Evolutionary conservation across 53 echinoderm and acorn worm genomes (phyloP), one percentile per base, ranked within the genome.

Genomic region (Paracentrotus lividus): DNA sequence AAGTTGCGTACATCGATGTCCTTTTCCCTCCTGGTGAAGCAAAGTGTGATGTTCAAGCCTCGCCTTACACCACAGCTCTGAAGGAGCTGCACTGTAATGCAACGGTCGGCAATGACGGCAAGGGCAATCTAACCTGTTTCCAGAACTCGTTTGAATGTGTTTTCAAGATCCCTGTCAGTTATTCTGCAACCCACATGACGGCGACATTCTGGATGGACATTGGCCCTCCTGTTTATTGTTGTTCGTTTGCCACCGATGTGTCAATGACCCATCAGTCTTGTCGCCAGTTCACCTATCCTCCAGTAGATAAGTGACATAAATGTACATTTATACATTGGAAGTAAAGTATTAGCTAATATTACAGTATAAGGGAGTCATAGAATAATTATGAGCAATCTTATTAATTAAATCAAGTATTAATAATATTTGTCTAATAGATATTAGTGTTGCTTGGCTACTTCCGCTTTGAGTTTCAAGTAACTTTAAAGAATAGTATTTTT

Each of bases 51-150:
- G 45, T 81, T 45, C 81, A 47, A 45, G 44, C 81, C 44, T 81
- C 81, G 2, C 0, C 26, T 10, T 81, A 81, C 27, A 16, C 45
- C 18, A 2, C 44, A 3, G 14, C 12, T 2, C 47, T 9, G 47
- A 44, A 81, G 27, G 81, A 81, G 27, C 49, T 81, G n/a, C 81
- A 81, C 47, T 81, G 81, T 47, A 81, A 2, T 8, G 81, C 81
- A 45, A 81, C 81, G 38, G 81, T 81, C 81, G 81, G 81, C n/a
- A 81, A 81, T n/a, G 81, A 81, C 81, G 47, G 47, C 10, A 81
- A 81, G 27, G 81, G 81, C 12, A 81, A 81, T 47, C 47, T 81
- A 0, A 81, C 81, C 24, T 81, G 81, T 27, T 81, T 81, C 26
- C 81, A 81, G 26, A 47, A 81, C 81, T n/a, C 8, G 10, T 10